Conservation (phyloP, 2,113 vertebrate species). For the Ramphastos sulfuratus region DNA sequence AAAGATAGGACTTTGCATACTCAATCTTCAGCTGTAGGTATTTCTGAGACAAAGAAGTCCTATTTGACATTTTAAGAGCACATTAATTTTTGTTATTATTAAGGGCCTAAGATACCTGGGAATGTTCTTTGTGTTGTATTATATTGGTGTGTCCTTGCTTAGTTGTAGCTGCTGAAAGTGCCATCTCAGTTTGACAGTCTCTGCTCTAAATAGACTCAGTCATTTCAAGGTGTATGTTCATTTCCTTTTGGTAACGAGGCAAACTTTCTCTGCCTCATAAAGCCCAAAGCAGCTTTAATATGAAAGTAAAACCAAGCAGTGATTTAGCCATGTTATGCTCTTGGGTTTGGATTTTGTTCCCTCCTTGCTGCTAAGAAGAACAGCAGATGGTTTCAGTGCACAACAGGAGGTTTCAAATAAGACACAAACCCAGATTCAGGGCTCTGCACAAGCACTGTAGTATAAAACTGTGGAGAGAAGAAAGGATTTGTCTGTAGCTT, state of each 20-base stretch:
- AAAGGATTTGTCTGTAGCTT: background rate
- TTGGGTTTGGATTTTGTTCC: background rate
- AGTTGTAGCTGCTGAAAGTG: slow-evolving; percentile 18
- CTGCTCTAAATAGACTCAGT: slow-evolving; percentile 41
- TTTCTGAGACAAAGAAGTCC: background rate
- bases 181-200: slow-evolving; percentile 22
- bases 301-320: slow-evolving; percentile 10
- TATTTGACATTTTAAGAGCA: background rate
- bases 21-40: background rate
- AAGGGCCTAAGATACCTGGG: background rate
- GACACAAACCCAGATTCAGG: background rate
- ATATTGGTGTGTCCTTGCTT: background rate
- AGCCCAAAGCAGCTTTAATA: slow-evolving; percentile 63
- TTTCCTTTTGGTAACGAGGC: slow-evolving; percentile 68
- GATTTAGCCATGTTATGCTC: slow-evolving; percentile 32
- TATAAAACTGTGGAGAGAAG: background rate
- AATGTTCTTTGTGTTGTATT: background rate
- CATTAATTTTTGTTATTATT: background rate
- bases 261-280: slow-evolving; percentile 69
- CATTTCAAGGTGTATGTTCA: slow-evolving; percentile 26
- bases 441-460: background rate
- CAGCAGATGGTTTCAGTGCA: slow-evolving; percentile 40
- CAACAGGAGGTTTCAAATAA: background rate
- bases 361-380: background rate
- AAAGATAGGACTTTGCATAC: background rate